phyloP scores from a whole-genome alignment of 2,113 vertebrate genomes.

The Copsychus sechellarum region DNA sequence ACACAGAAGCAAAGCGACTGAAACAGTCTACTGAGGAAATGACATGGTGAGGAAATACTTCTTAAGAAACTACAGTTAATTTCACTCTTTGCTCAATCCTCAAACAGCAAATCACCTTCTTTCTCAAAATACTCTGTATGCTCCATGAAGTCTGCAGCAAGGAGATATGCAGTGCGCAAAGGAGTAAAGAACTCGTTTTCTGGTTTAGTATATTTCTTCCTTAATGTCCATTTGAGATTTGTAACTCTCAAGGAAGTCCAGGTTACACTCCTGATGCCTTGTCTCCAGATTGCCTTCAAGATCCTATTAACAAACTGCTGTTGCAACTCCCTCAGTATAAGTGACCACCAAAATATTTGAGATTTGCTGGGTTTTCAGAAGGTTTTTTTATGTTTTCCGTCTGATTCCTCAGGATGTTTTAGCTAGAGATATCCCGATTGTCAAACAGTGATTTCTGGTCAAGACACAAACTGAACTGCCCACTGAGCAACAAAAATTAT shows the following conservation, averaged over 20 bases:
- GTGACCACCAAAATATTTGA: neutral
- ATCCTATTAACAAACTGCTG: neutral
- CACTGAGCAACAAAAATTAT: neutral
- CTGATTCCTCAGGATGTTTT: neutral
- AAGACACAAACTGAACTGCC: neutral
- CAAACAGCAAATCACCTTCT: neutral
- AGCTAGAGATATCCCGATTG: neutral
- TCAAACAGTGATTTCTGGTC: neutral
- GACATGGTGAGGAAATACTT: neutral
- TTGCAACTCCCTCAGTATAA: neutral
- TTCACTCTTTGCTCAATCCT: neutral
- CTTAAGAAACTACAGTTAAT: neutral
- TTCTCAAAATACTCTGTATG: neutral
- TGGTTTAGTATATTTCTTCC: neutral
- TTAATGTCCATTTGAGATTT: neutral
- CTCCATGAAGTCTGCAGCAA: neutral
- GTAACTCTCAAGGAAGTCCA: neutral
- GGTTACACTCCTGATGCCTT: neutral
- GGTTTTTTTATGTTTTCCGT: accelerated
- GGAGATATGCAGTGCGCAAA: neutral
- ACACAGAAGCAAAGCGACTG: neutral
- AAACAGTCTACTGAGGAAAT: neutral
- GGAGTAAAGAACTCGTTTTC: neutral
- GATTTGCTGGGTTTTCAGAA: neutral
- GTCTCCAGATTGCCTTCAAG: neutral